These are phyloP conservation scores for Anthoscopus minutus DNA, from an alignment of 2,113 vertebrate genomes.

Conservation along the genomic window DNA sequence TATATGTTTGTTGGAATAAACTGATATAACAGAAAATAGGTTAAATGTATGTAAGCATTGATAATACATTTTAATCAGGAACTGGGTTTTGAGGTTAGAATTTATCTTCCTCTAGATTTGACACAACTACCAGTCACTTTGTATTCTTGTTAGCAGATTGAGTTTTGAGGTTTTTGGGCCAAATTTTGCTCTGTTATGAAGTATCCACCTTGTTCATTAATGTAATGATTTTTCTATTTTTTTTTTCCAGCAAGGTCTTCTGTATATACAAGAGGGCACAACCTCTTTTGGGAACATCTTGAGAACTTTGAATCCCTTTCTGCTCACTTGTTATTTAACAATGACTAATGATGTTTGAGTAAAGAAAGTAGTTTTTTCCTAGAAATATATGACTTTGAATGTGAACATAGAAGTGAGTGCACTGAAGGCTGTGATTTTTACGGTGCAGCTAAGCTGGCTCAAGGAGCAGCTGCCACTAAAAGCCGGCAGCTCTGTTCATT, in stretches of 20 bases:
- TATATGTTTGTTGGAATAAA: not conserved
- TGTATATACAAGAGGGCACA: not conserved
- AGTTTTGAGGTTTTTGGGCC: not conserved
- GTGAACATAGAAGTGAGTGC: not conserved
- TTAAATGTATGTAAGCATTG: not conserved
- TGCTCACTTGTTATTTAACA: not conserved
- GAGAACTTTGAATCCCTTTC: not conserved
- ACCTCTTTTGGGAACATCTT: not conserved
- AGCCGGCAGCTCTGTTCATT: not conserved
- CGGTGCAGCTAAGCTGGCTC: not conserved
- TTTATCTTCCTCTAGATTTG: not conserved
- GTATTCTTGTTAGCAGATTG: not conserved
- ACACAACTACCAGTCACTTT: not conserved
- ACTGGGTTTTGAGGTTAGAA: not conserved
- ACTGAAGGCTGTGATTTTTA: not conserved
- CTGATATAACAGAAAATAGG: not conserved
- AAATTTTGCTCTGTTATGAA: not conserved
- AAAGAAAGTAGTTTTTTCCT: not conserved
- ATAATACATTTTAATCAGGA: not conserved
- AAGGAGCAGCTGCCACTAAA: not conserved
- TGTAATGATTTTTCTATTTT: not conserved
- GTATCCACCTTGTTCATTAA: not conserved
- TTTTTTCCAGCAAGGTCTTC: not conserved
- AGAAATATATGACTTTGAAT: not conserved
- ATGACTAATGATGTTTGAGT: not conserved